Base-by-base conservation (phyloP, 2,113 vertebrate genomes). In the Chaetura pelagica region DNA sequence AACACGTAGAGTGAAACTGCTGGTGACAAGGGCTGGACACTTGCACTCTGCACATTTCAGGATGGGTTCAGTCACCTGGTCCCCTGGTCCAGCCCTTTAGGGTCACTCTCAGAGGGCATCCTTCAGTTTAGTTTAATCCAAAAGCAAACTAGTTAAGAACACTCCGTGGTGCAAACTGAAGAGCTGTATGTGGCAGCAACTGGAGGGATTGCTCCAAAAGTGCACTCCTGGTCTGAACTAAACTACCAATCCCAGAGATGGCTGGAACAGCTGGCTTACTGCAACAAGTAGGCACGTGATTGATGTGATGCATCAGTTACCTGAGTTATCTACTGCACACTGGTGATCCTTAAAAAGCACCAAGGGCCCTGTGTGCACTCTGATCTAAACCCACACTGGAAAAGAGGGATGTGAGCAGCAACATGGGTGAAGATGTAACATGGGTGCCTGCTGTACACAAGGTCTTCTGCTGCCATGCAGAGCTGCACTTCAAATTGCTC, bases 331-430 rank as follows among this genome's bases (percentile, higher is more conserved):
- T 58, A 4, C 29, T 54, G 57, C 51, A 71, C 18, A 17, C 0
- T 8, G 38, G 40, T 42, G 27, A 59, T 5, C 68, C 34, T 32
- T 74, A 51, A 86, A 80, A 83, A 27, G 17, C 14, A 35, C 44
- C 0, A 0, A 42, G 15, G 42, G 38, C 14, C 42, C 52, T 71
- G 13, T 13, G 20, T 26, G 48, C 17, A 7, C 73, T 44, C 32
- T 64, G 55, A 55, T n/a, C 38, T 71, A 66, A 59, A 46, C n/a
- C 48, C 35, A 20, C 9, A 2, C 5, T 48, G 67, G 59, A 62
- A 63, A 88, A 71, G 22, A 82, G 16, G 34, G 44, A 52, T 1
- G 14, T 40, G 35, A 88, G 76, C 54, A 92, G 84, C 40, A 24
- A 38, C 38, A 38, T 38, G 38, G 38, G 38, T 38, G 38, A 8